Evolutionary conservation across 1,140 invertebrate genomes (phyloP).

Genomic region (Hyphantria cunea): DNA sequence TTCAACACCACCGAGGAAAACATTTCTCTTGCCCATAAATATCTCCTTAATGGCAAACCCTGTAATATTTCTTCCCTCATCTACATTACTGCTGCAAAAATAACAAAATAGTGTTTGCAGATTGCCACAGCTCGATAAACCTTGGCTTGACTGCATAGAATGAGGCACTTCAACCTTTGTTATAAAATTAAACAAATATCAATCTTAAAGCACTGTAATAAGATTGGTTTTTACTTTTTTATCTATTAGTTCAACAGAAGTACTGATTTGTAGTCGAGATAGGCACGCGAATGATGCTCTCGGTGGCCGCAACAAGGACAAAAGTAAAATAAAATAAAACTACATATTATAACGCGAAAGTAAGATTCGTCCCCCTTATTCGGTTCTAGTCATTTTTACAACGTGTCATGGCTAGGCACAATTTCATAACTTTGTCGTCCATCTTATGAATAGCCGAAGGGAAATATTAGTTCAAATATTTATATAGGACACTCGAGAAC

Average conservation of each 20-base stretch:
- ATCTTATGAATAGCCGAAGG: slow-evolving; percentile 13
- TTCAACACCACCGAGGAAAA: slow-evolving; percentile 53
- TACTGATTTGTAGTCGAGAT: slow-evolving; percentile 59
- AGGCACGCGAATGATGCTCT: slow-evolving; percentile 57
- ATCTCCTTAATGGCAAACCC: slow-evolving; percentile 53
- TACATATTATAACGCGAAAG: slow-evolving; percentile 43
- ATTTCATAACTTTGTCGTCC: slow-evolving; percentile 7
- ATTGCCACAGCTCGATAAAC: slow-evolving; percentile 58
- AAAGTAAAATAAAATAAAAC: slow-evolving; percentile 59
- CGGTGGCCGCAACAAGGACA: slow-evolving; percentile 50
- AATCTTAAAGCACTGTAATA: slow-evolving; percentile 47
- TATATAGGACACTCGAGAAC: slow-evolving; percentile 14
- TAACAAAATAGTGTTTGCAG: slow-evolving; percentile 65
- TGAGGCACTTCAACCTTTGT: slow-evolving; percentile 57
- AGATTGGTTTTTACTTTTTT: slow-evolving; percentile 44
- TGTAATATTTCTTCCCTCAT: slow-evolving; percentile 63
- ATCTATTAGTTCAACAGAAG: slow-evolving; percentile 44
- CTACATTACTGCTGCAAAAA: slow-evolving; percentile 69
- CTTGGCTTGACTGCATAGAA: slow-evolving; percentile 53
- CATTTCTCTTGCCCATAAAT: slow-evolving; percentile 48
- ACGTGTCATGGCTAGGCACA: slow-evolving; percentile 9
- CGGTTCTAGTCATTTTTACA: slow-evolving; percentile 38
- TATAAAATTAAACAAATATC: slow-evolving; percentile 46
- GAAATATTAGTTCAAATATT: slow-evolving; percentile 23
- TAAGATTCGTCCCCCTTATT: slow-evolving; percentile 39